These are phyloP conservation scores for Drosophila acutilabella DNA, from an alignment of 2,888 invertebrate species.

Conservation along the genomic window DNA sequence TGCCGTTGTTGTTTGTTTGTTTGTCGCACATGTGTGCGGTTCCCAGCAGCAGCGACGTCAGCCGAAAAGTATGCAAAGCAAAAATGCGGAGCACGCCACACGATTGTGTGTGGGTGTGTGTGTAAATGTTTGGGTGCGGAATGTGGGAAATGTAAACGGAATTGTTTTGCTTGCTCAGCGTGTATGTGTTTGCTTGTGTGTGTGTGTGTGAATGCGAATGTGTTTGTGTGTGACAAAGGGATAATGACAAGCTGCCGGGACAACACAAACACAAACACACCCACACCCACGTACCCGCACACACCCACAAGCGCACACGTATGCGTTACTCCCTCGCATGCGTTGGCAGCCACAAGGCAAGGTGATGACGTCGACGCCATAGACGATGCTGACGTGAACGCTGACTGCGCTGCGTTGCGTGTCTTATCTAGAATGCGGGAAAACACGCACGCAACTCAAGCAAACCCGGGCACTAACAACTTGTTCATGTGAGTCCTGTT, in stretches of 20 bases:
- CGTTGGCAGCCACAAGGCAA: conserved; percentile 61
- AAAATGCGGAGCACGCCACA: conserved; percentile 66
- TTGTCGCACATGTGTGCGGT: conserved; percentile 75
- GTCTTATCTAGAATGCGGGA: conserved; percentile 78
- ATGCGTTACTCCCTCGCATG: conserved; percentile 35
- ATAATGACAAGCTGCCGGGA: conserved; percentile 72
- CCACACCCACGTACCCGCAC: conserved; percentile 17
- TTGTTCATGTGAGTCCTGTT: conserved; percentile 12
- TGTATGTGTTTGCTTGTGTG: conserved; percentile 25
- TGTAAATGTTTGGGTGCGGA: conserved; percentile 25
- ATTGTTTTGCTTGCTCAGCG: conserved; percentile 77
- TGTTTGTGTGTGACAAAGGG: conserved; percentile 66
- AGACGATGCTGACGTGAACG: conserved; percentile 6
- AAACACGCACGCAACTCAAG: conserved; percentile 76
- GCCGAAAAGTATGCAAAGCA: conserved; percentile 73
- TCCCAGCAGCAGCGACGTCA: conserved; percentile 61
- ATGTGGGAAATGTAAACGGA: conserved; percentile 79
- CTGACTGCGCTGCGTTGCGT: conserved; percentile 68
- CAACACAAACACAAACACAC: conserved; percentile 15
- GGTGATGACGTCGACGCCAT: conserved; percentile 61
- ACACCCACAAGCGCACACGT: conserved; percentile 14
- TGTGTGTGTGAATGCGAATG: conserved; percentile 25
- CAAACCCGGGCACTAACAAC: conserved; percentile 42
- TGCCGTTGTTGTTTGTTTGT: conserved; percentile 58
- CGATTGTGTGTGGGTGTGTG: conserved; percentile 11